Evolutionary conservation across 2,888 invertebrate species (phyloP).

Genomic region (Scelioninae gen. 2): DNA sequence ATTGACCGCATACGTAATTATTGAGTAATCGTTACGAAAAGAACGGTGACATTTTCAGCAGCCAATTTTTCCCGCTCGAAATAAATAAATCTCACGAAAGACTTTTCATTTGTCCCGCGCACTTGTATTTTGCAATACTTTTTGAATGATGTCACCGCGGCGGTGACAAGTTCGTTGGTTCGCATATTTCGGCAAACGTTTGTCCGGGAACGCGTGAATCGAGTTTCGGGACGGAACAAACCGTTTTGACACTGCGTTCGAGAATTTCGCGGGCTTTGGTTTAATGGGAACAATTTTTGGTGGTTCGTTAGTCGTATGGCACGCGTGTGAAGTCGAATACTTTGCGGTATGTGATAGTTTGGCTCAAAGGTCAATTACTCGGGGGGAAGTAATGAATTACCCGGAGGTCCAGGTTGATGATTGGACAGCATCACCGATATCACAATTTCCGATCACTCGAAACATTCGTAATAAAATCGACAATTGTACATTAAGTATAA

Average conservation of each 20-base stretch:
- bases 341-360: constrained; percentile 41
- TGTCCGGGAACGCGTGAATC: too few relatives aligned
- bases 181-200: too few relatives aligned
- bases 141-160: too few relatives aligned
- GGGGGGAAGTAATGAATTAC: constrained; percentile 25
- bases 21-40: constrained; percentile 11
- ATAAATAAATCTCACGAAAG: too few relatives aligned
- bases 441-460: constrained; percentile 33
- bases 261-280: too few relatives aligned
- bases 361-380: constrained; percentile 31
- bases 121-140: too few relatives aligned
- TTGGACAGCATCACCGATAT: constrained; percentile 18
- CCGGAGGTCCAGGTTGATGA: background rate
- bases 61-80: background rate
- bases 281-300: too few relatives aligned
- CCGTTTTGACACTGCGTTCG: too few relatives aligned
- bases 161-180: too few relatives aligned
- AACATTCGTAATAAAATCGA: constrained; percentile 22
- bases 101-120: too few relatives aligned
- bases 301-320: too few relatives aligned
- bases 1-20: constrained; percentile 16
- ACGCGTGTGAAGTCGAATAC: background rate
- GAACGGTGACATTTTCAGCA: constrained; percentile 13
- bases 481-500: constrained; percentile 33
- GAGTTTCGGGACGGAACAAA: too few relatives aligned